Evolutionary conservation across 2,797 vertebrate genomes (phyloP).

Genomic region (Sebastes umbrosus): DNA sequence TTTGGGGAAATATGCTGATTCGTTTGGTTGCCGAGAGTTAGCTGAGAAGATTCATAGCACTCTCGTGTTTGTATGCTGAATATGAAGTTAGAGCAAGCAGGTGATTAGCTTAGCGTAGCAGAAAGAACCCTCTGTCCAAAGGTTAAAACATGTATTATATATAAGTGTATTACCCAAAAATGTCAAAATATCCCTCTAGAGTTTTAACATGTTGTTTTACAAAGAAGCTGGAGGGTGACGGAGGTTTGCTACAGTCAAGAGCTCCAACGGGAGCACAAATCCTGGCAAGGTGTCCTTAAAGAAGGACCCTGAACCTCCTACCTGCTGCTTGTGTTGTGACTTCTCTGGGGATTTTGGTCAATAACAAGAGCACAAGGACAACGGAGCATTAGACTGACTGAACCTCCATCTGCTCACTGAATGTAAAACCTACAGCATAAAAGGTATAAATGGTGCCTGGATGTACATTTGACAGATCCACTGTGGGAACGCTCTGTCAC

Average conservation of each 20-base stretch:
- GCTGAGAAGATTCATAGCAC: not conserved
- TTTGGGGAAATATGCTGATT: not conserved
- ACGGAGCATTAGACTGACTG: not conserved
- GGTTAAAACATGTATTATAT: not conserved
- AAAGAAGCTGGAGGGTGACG: not conserved
- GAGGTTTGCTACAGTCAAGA: not conserved
- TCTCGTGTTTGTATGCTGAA: not conserved
- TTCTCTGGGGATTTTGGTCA: conserved; percentile 22
- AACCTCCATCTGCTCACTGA: conserved; percentile 15
- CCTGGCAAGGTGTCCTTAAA: conserved; percentile 3
- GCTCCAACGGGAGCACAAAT: not conserved
- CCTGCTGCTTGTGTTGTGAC: conserved; percentile 35
- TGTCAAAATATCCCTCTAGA: not conserved
- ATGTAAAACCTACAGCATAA: conserved; percentile 8
- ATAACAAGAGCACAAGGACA: conserved; percentile 35
- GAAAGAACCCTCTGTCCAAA: not conserved
- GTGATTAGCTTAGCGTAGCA: not conserved
- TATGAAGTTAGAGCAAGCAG: not conserved
- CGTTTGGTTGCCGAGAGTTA: not conserved
- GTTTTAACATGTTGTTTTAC: not conserved
- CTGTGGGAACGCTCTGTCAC: not conserved
- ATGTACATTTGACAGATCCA: not conserved
- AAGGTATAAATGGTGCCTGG: not conserved
- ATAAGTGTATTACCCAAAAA: not conserved
- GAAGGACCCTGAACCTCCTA: not conserved